Percentiles rank a stretch among this genome's conserved stretches.
Evolutionary conservation across 2,797 vertebrate species (phyloP).

Genomic region (Sarcophilus harrisii): DNA sequence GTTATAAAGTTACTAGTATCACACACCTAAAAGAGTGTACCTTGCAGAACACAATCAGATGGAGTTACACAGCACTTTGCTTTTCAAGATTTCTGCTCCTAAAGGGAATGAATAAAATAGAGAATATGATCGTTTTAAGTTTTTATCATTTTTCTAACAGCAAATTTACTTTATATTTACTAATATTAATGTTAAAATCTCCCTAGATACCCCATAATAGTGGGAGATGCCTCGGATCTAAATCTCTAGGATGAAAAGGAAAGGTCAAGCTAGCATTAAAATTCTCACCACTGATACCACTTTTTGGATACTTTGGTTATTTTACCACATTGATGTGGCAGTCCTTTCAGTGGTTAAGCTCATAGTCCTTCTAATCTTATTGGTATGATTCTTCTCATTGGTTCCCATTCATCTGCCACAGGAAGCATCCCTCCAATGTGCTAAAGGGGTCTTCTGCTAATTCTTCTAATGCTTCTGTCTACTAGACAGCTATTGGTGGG

Average conservation of each 20-base stretch:
- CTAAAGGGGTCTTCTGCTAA: background rate
- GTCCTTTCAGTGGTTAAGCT: background rate
- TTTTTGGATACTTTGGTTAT: background rate
- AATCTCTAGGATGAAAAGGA: background rate
- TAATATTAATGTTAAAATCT: conserved; percentile 3
- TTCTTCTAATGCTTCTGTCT: background rate
- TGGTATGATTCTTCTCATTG: background rate
- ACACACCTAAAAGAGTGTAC: background rate
- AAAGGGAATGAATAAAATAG: background rate
- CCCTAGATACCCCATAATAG: background rate
- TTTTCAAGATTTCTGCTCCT: background rate
- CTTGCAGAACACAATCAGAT: background rate
- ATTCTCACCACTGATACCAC: background rate
- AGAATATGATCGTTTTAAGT: background rate
- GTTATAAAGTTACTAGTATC: background rate
- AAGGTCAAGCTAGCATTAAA: background rate
- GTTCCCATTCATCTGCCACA: background rate
- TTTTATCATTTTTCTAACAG: background rate
- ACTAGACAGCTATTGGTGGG: background rate
- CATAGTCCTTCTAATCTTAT: background rate
- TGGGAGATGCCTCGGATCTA: background rate
- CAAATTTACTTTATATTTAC: background rate
- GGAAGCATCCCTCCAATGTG: too few species aligned
- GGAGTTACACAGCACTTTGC: background rate
- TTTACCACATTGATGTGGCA: background rate